phyloP scores from a whole-genome alignment of 2,113 vertebrate species.

The Sminthopsis crassicaudata region DNA sequence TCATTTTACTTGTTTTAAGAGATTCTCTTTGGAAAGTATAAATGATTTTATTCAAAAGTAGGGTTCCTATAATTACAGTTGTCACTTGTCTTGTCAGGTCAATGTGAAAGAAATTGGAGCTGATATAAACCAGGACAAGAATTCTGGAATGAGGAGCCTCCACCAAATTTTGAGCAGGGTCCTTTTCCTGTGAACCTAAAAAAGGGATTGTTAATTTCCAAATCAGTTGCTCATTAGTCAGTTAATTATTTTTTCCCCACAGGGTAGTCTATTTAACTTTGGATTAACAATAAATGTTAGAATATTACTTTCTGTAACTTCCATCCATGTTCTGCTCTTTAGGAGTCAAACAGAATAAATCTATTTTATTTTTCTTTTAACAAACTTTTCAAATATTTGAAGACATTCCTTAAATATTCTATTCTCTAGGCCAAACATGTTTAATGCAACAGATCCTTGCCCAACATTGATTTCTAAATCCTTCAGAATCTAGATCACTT shows the following conservation, averaged over 20 bases:
- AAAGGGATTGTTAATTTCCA: background rate
- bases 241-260: background rate
- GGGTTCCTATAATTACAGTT: background rate
- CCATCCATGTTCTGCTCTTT: background rate
- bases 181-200: background rate
- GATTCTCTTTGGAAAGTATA: background rate
- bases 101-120: background rate
- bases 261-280: background rate
- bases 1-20: background rate
- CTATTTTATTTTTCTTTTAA: background rate
- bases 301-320: background rate
- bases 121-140: background rate
- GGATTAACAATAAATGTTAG: background rate
- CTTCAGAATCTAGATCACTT: background rate
- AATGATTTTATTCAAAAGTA: background rate
- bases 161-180: background rate
- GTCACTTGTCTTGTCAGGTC: background rate
- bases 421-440: background rate
- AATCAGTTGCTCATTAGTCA: background rate
- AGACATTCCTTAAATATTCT: background rate
- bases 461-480: background rate
- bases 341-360: background rate
- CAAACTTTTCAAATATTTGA: background rate
- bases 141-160: background rate
- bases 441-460: background rate